Conservation (phyloP, 2,797 vertebrate species). For the Sorex maritimensis region DNA sequence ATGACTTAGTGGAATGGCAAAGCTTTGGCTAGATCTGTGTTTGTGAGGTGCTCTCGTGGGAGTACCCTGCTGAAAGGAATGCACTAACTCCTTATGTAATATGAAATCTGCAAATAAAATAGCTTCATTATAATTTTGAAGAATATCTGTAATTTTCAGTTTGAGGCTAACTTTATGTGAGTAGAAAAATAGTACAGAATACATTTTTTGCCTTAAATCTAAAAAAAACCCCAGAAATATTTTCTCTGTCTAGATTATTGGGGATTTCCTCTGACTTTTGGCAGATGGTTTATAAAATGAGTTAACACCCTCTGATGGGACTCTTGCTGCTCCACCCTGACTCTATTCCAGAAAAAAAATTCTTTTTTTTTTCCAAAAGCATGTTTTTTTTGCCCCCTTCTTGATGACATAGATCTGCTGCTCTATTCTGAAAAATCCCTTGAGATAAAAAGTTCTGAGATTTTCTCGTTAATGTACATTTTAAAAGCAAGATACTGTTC, state of each 20-base stretch:
- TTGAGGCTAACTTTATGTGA: constrained; percentile 18
- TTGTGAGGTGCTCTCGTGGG: not conserved
- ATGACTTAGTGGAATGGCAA: constrained; percentile 1
- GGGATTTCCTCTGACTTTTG: constrained; percentile 84
- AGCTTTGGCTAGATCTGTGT: constrained; percentile 6
- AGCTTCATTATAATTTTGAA: constrained; percentile 51
- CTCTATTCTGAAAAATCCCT: constrained; percentile 45
- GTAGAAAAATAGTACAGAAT: not conserved
- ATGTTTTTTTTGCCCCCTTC: not conserved
- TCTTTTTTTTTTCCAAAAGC: constrained; percentile 29
- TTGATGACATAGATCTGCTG: constrained; percentile 52
- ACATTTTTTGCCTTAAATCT: constrained; percentile 27
- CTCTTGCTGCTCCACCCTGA: constrained; percentile 83
- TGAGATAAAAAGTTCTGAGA: constrained; percentile 33
- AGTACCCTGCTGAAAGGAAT: constrained; percentile 37
- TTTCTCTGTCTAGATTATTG: constrained; percentile 55
- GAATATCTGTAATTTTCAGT: constrained; percentile 31
- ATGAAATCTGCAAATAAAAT: constrained; percentile 25
- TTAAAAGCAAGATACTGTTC: not conserved
- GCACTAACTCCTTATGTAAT: constrained; percentile 25
- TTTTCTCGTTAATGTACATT: constrained; percentile 9
- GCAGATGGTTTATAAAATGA: constrained; percentile 73
- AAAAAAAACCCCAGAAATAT: not conserved
- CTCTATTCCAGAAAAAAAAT: constrained; percentile 73
- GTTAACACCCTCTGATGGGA: constrained; percentile 75